Evolutionary conservation across 1,140 invertebrate genomes (phyloP).

Genomic region (Saccostrea glomerata): DNA sequence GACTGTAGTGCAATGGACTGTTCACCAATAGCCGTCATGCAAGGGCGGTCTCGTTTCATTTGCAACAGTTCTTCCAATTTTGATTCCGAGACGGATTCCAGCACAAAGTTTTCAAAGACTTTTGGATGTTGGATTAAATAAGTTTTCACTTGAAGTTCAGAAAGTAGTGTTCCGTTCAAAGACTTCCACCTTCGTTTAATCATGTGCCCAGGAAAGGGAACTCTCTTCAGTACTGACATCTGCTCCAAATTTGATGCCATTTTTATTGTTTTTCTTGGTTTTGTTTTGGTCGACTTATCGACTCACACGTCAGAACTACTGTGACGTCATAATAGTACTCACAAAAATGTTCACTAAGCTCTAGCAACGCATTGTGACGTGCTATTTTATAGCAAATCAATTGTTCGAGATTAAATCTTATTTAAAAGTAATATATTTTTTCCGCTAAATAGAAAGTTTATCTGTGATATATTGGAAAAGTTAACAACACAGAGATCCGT

Average conservation of each 20-base stretch:
- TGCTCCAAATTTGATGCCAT: conserved; percentile 32
- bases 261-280: not conserved
- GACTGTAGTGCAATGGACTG: conserved; percentile 28
- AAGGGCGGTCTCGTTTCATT: conserved; percentile 43
- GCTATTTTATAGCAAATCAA: conserved; percentile 6
- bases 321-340: conserved; percentile 32
- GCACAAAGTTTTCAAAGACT: conserved; percentile 59
- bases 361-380: not conserved
- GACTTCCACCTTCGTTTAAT: not conserved
- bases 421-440: not conserved
- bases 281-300: not conserved
- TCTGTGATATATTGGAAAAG: not conserved
- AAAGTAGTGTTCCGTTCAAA: not conserved
- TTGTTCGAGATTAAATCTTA: not conserved
- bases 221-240: not conserved
- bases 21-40: not conserved
- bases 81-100: conserved; percentile 47
- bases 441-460: not conserved
- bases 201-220: conserved; percentile 42
- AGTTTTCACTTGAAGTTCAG: conserved; percentile 51
- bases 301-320: not conserved
- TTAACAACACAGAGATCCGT: not conserved
- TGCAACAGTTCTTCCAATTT: conserved; percentile 48
- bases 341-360: not conserved
- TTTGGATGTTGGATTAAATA: conserved; percentile 56